Conservation (phyloP, 2,888 invertebrate species). For the Tupiocoris notatus region DNA sequence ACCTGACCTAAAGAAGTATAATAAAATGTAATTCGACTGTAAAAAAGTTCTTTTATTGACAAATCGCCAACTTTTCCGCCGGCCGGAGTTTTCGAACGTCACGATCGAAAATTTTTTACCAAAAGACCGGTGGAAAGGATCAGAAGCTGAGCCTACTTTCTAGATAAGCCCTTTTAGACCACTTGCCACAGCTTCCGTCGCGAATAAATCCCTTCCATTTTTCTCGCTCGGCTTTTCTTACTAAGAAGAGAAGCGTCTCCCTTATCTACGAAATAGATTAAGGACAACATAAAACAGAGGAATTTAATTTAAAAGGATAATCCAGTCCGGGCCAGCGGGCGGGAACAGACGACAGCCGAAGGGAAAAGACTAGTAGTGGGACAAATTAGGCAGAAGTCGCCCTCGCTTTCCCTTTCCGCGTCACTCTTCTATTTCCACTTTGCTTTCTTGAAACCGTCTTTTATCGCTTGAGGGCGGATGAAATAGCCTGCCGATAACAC, state of each 20-base stretch:
- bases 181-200: not conserved
- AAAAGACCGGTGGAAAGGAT: not conserved
- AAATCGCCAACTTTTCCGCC: no score
- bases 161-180: not conserved
- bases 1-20: no score
- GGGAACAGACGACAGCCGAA: no score
- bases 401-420: not conserved
- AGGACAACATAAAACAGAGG: slow-evolving; percentile 37
- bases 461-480: slow-evolving; percentile 20
- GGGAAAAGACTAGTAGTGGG: slow-evolving; percentile 19
- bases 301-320: slow-evolving; percentile 39
- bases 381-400: slow-evolving; percentile 33
- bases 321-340: not conserved
- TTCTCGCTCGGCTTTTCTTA: slow-evolving; percentile 6
- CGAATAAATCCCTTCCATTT: slow-evolving; percentile 33
- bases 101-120: not conserved
- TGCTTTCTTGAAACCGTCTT: not conserved
- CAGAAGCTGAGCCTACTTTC: not conserved
- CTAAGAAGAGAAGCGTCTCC: not conserved
- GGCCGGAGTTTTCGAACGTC: not conserved
- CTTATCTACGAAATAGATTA: slow-evolving; percentile 37
- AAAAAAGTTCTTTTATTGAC: no score
- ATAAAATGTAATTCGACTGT: no score
- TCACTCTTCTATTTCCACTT: slow-evolving; percentile 1
- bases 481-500: slow-evolving; percentile 39